A percentile compares a stretch with the other conserved stretches of the same genome.
These are phyloP conservation scores for Amazonetta brasiliensis DNA, from an alignment of 2,797 vertebrate genomes.

Conservation along the genomic window DNA sequence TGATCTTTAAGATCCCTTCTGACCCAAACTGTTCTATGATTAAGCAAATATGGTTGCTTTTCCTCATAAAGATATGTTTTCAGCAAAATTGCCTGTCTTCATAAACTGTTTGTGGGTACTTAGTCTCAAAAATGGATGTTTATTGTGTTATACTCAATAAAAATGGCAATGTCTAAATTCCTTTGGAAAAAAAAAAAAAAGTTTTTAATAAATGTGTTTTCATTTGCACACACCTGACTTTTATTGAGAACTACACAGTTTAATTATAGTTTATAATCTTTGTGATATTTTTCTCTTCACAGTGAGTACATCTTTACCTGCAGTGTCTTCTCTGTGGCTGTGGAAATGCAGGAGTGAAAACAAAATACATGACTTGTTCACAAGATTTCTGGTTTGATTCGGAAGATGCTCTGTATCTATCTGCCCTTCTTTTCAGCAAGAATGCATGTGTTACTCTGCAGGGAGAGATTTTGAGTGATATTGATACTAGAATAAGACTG, in stretches of 20 bases:
- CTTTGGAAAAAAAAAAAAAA: background rate
- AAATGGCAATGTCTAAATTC: background rate
- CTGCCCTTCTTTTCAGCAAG: background rate
- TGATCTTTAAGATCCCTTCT: no score
- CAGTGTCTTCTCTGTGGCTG: background rate
- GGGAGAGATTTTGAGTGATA: constrained; percentile 9
- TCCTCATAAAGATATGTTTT: background rate
- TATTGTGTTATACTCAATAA: background rate
- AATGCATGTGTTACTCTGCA: background rate
- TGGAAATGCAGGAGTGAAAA: background rate
- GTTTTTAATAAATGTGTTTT: background rate
- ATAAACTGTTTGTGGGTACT: background rate
- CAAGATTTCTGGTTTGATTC: background rate
- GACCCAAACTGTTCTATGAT: no score
- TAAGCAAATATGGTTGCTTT: background rate
- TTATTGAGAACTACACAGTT: background rate
- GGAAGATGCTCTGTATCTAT: background rate
- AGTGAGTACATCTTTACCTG: background rate
- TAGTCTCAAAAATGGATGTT: background rate
- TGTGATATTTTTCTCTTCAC: background rate
- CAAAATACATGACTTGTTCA: background rate
- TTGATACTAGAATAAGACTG: constrained; percentile 30
- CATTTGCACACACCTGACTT: background rate
- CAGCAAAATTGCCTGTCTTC: background rate
- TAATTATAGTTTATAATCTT: background rate